Evolutionary conservation across 2,888 invertebrate species (phyloP), one percentile per base, ranked within the genome.

Genomic region (Heliconius aoede): DNA sequence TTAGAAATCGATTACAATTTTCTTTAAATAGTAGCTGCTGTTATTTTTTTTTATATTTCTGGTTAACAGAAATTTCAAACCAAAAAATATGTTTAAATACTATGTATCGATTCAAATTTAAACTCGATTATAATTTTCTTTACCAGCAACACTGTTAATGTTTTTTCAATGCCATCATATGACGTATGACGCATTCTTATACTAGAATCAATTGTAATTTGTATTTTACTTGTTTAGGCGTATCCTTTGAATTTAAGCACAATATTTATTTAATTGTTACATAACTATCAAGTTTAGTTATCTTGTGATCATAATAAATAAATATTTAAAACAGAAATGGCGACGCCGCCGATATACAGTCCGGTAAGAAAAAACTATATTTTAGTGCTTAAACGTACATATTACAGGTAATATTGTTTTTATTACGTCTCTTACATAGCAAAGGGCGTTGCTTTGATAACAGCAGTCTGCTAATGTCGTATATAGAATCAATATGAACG

Each of bases 121-220:
- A 71, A 24, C 8, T 36, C 71, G 36, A 36, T 60, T 58, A 28
- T 11, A 69, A 55, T 55, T 65, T 74, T 74, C 30, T 13, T 15
- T 11, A 46, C 40, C 28, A 15, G 71, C 46, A 75, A 68, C 32
- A 73, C 11, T 55, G 21, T 58, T 32, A 61, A 26, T 51, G 72
- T 72, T 78, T 72, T 72, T 71, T 78, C 76, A 64, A 71, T 62
- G 72, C 72, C 80, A 87, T 90, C 89, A 88, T 89, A 89, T 90
- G 90, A 90, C 88, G 88, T 86, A 88, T 90, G 91, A 91, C 91
- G 91, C 90, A 91, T 88, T 82, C 79, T 76, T 77, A 79, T 80
- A 81, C 46, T 46, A 83, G 82, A 84, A 85, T 87, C 85, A 83
- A 85, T 86, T 83, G 81, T 83, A 84, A 84, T 83, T 81, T 83